Conservation (phyloP, 37 sponge, comb jelly and placozoan genomes). For the Chondrilla cf. caribensis region DNA sequence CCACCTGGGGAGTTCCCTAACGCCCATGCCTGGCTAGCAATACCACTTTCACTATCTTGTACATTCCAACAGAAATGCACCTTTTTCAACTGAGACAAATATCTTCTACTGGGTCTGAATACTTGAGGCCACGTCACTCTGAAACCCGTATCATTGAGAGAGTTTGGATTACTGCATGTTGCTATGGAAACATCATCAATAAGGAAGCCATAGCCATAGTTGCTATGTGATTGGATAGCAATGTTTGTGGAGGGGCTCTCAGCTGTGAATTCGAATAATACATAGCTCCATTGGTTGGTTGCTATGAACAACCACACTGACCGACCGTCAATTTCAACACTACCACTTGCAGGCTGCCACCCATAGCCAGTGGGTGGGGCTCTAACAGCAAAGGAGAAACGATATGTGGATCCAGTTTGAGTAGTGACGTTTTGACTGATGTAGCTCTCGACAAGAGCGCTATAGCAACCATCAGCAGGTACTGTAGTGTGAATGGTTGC, state of each 20-base stretch:
- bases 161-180: not conserved
- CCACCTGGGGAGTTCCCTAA: slow-evolving; percentile 69
- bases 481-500: not conserved
- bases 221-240: not conserved
- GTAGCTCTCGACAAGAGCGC: slow-evolving; percentile 21
- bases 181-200: slow-evolving; percentile 38
- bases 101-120: not conserved
- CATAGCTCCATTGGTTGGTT: slow-evolving; percentile 13
- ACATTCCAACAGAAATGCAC: slow-evolving; percentile 41
- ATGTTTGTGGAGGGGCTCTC: not conserved
- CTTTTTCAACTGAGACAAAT: not conserved
- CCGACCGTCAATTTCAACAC: not conserved
- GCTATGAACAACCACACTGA: not conserved
- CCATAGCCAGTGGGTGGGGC: not conserved
- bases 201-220: not conserved
- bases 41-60: slow-evolving; percentile 50
- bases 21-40: slow-evolving; percentile 54
- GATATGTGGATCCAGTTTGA: slow-evolving; percentile 3
- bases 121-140: slow-evolving; percentile 20
- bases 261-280: slow-evolving; percentile 32
- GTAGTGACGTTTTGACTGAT: slow-evolving; percentile 38
- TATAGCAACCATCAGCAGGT: slow-evolving; percentile 36
- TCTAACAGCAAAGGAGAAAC: slow-evolving; percentile 8
- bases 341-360: not conserved
- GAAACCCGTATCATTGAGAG: not conserved